These are phyloP conservation scores for Leucania comma DNA, from an alignment of 2,888 invertebrate species.

Conservation along the genomic window DNA sequence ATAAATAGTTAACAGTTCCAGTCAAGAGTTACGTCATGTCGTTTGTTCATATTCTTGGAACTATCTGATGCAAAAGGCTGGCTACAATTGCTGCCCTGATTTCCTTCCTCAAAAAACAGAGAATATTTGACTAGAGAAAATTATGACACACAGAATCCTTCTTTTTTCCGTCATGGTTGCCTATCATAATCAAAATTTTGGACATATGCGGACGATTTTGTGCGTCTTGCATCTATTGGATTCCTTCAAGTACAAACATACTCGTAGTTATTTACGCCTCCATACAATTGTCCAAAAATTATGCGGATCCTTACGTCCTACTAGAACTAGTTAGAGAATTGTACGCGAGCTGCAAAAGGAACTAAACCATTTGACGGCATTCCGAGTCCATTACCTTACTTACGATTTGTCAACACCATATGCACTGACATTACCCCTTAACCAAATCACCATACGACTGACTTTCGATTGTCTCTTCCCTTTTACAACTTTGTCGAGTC, in stretches of 20 bases:
- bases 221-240: too few species aligned
- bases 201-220: too few species aligned
- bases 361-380: slow-evolving; percentile 66
- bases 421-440: slow-evolving; percentile 21
- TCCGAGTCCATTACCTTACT: slow-evolving; percentile 48
- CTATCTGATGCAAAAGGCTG: background rate
- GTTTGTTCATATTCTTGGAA: slow-evolving; percentile 4
- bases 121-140: too few species aligned
- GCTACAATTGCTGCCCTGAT: background rate
- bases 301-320: background rate
- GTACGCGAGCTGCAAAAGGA: slow-evolving; percentile 63
- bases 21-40: slow-evolving; percentile 9
- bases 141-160: too few species aligned
- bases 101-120: background rate
- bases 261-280: background rate
- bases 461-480: slow-evolving; percentile 11
- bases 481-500: slow-evolving; percentile 32
- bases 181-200: too few species aligned
- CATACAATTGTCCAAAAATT: background rate
- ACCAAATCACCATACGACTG: slow-evolving; percentile 8
- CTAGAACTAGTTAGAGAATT: slow-evolving; percentile 32
- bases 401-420: slow-evolving; percentile 9
- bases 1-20: slow-evolving; percentile 15
- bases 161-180: too few species aligned
- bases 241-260: too few species aligned